Conservation (phyloP, 2,797 vertebrate genomes). For the Chaetodon trifasciatus region DNA sequence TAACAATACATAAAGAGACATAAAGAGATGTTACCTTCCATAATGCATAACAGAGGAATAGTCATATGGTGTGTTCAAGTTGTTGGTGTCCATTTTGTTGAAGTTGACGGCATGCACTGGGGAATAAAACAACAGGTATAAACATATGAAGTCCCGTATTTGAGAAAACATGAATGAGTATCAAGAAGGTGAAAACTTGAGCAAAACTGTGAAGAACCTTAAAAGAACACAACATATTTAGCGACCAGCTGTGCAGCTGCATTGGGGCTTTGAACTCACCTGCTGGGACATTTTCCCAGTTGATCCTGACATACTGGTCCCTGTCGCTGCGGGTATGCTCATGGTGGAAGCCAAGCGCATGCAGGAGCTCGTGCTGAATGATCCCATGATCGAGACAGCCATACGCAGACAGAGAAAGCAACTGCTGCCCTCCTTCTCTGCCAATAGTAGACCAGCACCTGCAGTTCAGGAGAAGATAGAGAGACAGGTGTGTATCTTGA, state of each 20-base stretch:
- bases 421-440: constrained; percentile 77
- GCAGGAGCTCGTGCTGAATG: constrained; percentile 80
- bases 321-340: constrained; percentile 78
- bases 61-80: constrained; percentile 45
- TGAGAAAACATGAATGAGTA: not conserved
- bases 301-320: constrained; percentile 61
- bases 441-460: constrained; percentile 79
- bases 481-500: not conserved
- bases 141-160: not conserved
- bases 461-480: not conserved
- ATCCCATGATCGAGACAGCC: constrained; percentile 77
- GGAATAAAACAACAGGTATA: not conserved
- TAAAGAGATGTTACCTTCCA: constrained; percentile 32
- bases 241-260: not conserved
- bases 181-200: not conserved
- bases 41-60: constrained; percentile 55
- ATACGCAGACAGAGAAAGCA: constrained; percentile 73
- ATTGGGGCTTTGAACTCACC: constrained; percentile 7
- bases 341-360: constrained; percentile 79
- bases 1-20: not conserved
- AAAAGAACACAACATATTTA: not conserved
- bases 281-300: constrained; percentile 40
- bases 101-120: constrained; percentile 20
- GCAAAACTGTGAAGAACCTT: not conserved
- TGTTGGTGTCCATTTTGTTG: constrained; percentile 42